phyloP scores from a whole-genome alignment of 2,888 invertebrate genomes.

The Criorhina ranunculi region DNA sequence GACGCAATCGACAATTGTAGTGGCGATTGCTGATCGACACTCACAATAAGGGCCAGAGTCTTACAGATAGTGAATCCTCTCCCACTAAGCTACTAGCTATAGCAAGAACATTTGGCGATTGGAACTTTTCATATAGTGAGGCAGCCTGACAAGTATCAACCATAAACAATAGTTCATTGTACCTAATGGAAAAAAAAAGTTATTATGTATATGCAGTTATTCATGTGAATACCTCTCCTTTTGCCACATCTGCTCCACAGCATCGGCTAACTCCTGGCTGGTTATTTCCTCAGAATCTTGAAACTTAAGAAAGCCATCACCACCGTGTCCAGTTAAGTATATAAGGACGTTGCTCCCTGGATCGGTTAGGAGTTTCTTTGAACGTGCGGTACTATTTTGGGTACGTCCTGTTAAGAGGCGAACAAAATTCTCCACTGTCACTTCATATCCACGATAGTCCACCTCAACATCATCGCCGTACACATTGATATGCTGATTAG shows the following conservation, averaged over 20 bases:
- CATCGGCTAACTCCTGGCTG: conserved; percentile 98
- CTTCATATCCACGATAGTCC: conserved; percentile 97
- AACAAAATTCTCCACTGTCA: conserved; percentile 99
- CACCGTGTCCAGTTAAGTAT: conserved; percentile 98
- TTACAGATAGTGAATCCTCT: conserved; percentile 98
- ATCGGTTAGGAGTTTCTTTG: conserved; percentile 97
- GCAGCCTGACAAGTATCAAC: conserved; percentile 99
- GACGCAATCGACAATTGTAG: too few species aligned
- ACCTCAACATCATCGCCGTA: conserved; percentile 99
- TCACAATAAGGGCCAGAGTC: too few species aligned
- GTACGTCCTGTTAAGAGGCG: conserved; percentile 96
- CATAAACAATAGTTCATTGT: conserved; percentile 99
- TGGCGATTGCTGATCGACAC: too few species aligned
- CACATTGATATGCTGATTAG: conserved; percentile 98
- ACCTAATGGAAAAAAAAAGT: conserved; percentile 86
- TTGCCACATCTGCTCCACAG: conserved; percentile 99
- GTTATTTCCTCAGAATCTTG: conserved; percentile 99
- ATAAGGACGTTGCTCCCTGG: conserved; percentile 98
- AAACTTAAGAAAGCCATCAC: conserved; percentile 99
- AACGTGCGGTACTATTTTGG: conserved; percentile 96
- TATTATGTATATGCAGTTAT: too few species aligned
- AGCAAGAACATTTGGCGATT: conserved; percentile 98
- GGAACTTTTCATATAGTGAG: conserved; percentile 98
- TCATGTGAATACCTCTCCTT: conserved; percentile 90
- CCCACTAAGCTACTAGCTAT: conserved; percentile 98